A percentile compares a stretch with the other conserved stretches of the same genome.
These are phyloP conservation scores for Drosophila littoralis DNA, from an alignment of 1,140 invertebrate genomes.

Conservation along the genomic window DNA sequence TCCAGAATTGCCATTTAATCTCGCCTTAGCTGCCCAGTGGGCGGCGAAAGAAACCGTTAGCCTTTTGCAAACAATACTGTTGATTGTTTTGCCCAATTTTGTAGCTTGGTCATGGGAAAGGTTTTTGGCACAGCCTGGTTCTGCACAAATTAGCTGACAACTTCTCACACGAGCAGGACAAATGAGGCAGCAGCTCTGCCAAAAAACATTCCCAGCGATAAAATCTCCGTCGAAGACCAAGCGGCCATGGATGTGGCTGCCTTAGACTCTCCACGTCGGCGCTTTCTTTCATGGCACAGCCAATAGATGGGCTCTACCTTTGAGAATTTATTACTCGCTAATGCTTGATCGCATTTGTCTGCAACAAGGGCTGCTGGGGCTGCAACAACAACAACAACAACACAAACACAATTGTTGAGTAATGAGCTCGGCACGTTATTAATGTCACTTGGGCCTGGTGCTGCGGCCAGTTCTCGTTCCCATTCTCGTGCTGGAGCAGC, in stretches of 20 bases:
- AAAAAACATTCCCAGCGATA: constrained; percentile 52
- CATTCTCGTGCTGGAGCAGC: constrained; percentile 33
- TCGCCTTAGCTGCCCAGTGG: background rate
- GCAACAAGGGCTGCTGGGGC: constrained; percentile 26
- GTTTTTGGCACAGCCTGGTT: background rate
- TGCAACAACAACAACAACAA: constrained; percentile 22
- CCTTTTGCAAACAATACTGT: background rate
- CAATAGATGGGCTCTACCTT: constrained; percentile 62
- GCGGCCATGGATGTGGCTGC: background rate
- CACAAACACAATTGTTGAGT: constrained; percentile 75
- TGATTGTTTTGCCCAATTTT: constrained; percentile 10
- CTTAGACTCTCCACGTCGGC: constrained; percentile 22
- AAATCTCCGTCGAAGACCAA: constrained; percentile 40
- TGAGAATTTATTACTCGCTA: constrained; percentile 80
- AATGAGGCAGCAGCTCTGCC: constrained; percentile 49
- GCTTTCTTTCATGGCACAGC: constrained; percentile 52
- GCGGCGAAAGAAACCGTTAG: background rate
- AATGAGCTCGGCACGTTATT: constrained; percentile 81
- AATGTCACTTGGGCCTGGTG: constrained; percentile 65
- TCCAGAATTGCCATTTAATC: background rate
- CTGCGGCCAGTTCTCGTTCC: constrained; percentile 11
- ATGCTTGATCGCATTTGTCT: constrained; percentile 75
- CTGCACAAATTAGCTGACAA: constrained; percentile 50
- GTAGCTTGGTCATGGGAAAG: constrained; percentile 2
- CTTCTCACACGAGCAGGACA: constrained; percentile 57